phyloP scores from a whole-genome alignment of 2,113 vertebrate genomes.

The Artemisiospiza belli region DNA sequence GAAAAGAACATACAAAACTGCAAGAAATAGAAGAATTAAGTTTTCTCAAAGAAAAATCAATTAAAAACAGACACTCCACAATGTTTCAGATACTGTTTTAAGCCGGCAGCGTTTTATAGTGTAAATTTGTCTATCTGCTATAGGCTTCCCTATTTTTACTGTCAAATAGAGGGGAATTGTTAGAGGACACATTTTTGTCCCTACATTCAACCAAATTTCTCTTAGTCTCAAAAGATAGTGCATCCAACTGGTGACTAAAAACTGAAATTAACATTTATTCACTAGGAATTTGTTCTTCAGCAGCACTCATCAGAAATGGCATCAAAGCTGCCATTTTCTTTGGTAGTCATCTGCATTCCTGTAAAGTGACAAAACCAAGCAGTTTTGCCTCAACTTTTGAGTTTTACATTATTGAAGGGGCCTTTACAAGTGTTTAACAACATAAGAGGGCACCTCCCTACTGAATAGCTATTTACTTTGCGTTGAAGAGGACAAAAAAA shows the following conservation, averaged over 20 bases:
- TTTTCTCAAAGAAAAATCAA: not conserved
- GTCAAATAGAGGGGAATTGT: not conserved
- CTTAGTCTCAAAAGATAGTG: not conserved
- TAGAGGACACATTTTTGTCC: not conserved
- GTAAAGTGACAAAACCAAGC: not conserved
- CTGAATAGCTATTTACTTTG: conserved; percentile 41
- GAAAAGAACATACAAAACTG: not conserved
- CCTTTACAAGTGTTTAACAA: not conserved
- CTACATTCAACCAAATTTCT: not conserved
- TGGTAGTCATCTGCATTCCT: not conserved
- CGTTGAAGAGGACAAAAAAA: not conserved
- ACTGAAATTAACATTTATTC: not conserved
- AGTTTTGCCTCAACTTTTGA: not conserved
- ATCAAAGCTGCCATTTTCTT: not conserved
- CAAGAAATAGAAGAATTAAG: not conserved
- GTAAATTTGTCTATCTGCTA: not conserved
- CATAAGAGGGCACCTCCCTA: not conserved
- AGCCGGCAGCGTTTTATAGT: not conserved
- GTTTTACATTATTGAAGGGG: conserved; percentile 6
- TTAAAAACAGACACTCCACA: not conserved
- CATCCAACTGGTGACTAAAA: not conserved
- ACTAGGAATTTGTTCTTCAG: not conserved
- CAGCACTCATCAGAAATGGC: not conserved
- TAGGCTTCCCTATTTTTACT: not conserved
- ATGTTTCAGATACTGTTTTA: not conserved